Percentiles rank a stretch among this genome's conserved stretches.
Evolutionary conservation across 2,797 vertebrate genomes (phyloP).

Genomic region (Emys orbicularis): DNA sequence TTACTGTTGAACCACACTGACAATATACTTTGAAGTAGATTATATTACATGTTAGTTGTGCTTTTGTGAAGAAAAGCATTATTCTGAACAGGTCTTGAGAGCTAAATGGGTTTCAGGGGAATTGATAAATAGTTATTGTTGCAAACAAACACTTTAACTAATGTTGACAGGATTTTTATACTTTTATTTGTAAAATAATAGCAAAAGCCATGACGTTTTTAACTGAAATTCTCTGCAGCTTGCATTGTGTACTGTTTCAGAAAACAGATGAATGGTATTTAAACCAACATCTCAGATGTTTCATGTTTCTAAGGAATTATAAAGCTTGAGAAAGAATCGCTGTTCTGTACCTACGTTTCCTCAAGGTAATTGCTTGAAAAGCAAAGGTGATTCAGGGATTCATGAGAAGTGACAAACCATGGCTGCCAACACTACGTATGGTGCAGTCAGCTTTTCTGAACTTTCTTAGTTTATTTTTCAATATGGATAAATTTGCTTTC

Average conservation of each 20-base stretch:
- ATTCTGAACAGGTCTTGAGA: conserved; percentile 79
- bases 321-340: conserved; percentile 26
- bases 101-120: conserved; percentile 82
- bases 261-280: background rate
- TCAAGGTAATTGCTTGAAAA: conserved; percentile 34
- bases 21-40: conserved; percentile 83
- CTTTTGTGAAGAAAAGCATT: conserved; percentile 84
- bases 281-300: background rate
- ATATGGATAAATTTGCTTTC: background rate
- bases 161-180: conserved; percentile 81
- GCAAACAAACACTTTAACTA: conserved; percentile 76
- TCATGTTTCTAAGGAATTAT: conserved; percentile 17
- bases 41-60: conserved; percentile 81
- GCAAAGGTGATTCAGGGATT: background rate
- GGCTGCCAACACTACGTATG: background rate
- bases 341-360: background rate
- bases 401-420: background rate
- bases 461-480: background rate
- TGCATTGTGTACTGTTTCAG: background rate
- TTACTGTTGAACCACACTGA: conserved; percentile 72
- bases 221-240: background rate
- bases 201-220: background rate
- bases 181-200: conserved; percentile 74
- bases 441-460: background rate
- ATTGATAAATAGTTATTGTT: conserved; percentile 79